Evolutionary conservation across 2,113 vertebrate genomes (phyloP), one percentile per base, ranked within the genome.

Genomic region (Thermophis baileyi): DNA sequence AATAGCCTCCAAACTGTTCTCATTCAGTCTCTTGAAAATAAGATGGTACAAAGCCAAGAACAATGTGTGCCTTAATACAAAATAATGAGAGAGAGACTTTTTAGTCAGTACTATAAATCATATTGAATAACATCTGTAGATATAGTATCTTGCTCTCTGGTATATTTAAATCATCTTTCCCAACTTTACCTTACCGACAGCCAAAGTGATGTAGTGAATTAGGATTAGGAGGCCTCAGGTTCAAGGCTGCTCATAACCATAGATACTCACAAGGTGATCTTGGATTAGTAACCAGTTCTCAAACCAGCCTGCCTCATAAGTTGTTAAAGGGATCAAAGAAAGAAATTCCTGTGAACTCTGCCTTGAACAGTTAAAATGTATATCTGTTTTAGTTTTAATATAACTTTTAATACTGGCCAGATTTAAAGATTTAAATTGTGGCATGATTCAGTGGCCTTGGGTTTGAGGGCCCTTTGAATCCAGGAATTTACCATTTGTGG

Each of bases 31-130:
- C 14, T 85, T 94, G 90, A 95, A 93, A 91, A 44, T 88, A 49
- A 93, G 87, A 63, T 95, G 93, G 93, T 94, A 93, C 40, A 90
- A 90, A 93, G 91, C 91, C 93, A 95, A 94, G 93, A 90, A 91
- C 94, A 96, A 91, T 91, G 12, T 94, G 94, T 94, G 92, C 91
- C 90, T 50, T 96, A 51, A 81, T 89, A 92, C 69, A 91, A 0
- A 88, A 50, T 92, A 94, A 94, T 90, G 93, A 94, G 93, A 95
- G 95, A 88, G 90, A 93, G 93, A 20, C 90, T 9, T 90, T 94
- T 74, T 57, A 63, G 51, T 91, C 88, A 51, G 51, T 4, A 69
- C 30, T n/a, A 69, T 95, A 94, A 93, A 51, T 86, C 92, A 44
- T 40, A 69, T 35, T 74, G 54, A 96, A 50, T 86, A 93, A 92